Percentiles rank a stretch among this genome's conserved stretches.
These are phyloP conservation scores for Chlorodrepanis virens DNA, from an alignment of 2,113 vertebrate genomes.

Conservation along the genomic window DNA sequence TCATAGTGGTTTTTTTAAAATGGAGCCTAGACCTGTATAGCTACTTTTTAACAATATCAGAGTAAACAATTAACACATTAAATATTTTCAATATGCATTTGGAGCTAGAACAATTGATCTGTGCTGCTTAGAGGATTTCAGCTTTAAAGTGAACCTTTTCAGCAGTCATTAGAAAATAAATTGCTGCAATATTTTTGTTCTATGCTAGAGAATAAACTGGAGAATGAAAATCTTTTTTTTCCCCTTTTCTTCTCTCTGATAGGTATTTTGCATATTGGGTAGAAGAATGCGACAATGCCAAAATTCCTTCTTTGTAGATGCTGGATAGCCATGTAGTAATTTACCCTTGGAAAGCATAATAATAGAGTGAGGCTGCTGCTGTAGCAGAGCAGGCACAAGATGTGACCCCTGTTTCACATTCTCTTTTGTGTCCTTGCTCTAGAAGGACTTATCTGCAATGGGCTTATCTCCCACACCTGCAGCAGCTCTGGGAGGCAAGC, in stretches of 20 bases:
- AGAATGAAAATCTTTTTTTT: not conserved
- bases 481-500: not conserved
- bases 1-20: not conserved
- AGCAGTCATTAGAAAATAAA: not conserved
- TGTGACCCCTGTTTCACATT: not conserved
- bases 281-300: not conserved
- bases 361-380: not conserved
- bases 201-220: not conserved
- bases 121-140: not conserved
- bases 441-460: not conserved
- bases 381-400: not conserved
- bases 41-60: not conserved
- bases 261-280: not conserved
- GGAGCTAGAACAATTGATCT: not conserved
- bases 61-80: not conserved
- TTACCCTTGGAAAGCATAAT: not conserved
- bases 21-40: not conserved
- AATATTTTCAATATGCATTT: not conserved
- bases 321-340: not conserved
- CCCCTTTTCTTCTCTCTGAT: not conserved
- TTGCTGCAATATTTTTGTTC: not conserved
- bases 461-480: not conserved
- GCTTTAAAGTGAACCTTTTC: not conserved
- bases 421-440: not conserved
- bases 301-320: not conserved